Percentiles rank a stretch among this genome's conserved stretches.
Evolutionary conservation across 2,113 vertebrate species (phyloP).

Genomic region (Tenrec ecaudatus): DNA sequence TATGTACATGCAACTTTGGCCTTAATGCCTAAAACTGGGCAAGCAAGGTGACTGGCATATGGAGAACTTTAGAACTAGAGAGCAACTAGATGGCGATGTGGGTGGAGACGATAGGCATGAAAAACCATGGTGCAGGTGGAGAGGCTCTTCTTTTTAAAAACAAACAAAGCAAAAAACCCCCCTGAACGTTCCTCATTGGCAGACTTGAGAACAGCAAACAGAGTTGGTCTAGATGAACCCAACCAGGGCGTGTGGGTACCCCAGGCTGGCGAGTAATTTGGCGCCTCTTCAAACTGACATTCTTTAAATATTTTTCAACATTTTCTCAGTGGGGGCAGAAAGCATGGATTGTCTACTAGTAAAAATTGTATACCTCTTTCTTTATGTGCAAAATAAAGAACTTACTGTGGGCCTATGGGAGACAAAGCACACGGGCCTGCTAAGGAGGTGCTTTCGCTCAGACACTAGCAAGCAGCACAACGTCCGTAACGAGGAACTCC

Average conservation of each 20-base stretch:
- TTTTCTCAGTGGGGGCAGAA: slow-evolving; percentile 48
- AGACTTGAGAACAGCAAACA: background rate
- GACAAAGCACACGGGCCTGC: background rate
- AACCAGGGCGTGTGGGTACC: background rate
- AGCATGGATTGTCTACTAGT: slow-evolving; percentile 36
- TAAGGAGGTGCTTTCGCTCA: slow-evolving; percentile 34
- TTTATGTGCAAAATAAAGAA: slow-evolving; percentile 46
- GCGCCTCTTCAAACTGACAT: slow-evolving; percentile 39
- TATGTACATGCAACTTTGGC: background rate
- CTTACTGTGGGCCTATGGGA: background rate
- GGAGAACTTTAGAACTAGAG: background rate
- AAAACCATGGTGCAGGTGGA: background rate
- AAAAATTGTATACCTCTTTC: slow-evolving; percentile 38
- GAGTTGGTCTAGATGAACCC: background rate
- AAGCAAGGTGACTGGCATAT: background rate
- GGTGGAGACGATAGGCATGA: background rate
- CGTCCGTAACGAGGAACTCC: fast-evolving
- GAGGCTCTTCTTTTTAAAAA: background rate
- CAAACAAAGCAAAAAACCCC: background rate
- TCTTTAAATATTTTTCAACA: slow-evolving; percentile 29
- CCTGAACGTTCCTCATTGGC: background rate
- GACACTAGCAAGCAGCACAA: background rate
- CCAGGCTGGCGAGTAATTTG: background rate
- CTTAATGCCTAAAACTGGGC: background rate
- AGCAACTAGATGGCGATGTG: too few relatives aligned